Evolutionary conservation across 2,113 vertebrate genomes (phyloP).

Genomic region (Puffinus mauretanicus): DNA sequence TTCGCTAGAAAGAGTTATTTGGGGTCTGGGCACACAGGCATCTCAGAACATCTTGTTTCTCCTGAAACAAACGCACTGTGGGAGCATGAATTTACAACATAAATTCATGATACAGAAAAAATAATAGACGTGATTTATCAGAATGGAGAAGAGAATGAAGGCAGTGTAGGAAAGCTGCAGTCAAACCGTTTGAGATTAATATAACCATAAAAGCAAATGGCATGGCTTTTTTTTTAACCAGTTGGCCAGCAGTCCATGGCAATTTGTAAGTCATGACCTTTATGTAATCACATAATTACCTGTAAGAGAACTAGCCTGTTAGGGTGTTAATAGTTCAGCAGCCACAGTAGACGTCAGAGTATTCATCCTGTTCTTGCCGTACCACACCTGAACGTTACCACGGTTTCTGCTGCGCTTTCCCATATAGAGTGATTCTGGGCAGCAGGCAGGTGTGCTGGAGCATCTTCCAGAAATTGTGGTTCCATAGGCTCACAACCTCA

Average conservation of each 20-base stretch:
- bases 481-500: neutral
- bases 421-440: neutral
- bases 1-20: neutral
- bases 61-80: neutral
- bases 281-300: neutral
- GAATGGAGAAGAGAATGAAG: neutral
- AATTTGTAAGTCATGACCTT: neutral
- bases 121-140: neutral
- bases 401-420: neutral
- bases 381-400: neutral
- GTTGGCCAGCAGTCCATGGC: neutral
- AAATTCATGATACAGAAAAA: neutral
- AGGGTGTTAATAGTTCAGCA: neutral
- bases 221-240: neutral
- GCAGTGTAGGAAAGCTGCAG: neutral
- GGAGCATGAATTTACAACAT: neutral
- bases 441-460: neutral
- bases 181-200: neutral
- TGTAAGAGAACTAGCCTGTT: neutral
- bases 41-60: neutral
- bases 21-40: neutral
- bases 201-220: neutral
- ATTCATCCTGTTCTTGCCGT: neutral
- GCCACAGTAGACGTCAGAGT: rapidly evolving
- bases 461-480: neutral